Evolutionary conservation across 2,113 vertebrate genomes (phyloP), one percentile per base, ranked within the genome.

Genomic region (Tor tambroides): DNA sequence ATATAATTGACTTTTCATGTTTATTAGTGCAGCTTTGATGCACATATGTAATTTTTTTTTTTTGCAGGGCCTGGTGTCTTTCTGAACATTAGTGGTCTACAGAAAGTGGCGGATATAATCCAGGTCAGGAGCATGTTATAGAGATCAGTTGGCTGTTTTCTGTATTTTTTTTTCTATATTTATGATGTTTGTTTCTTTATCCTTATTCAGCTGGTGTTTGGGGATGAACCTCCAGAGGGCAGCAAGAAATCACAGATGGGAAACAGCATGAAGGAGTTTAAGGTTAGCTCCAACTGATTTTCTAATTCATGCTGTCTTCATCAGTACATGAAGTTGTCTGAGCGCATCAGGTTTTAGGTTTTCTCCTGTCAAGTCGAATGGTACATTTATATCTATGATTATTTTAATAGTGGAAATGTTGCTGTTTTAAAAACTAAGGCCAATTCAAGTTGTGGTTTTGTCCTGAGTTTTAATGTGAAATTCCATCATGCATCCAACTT

Each of bases 51-150:
- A 43, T 43, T 38, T 7, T 28, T 15, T 14, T 67, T 15, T 54
- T 26, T 84, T 6, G 9, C 46, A 96, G 95, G 89, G 15, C 69
- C 91, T 1, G 96, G 96, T 59, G 85, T 96, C 54, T 98, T 99
- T 90, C 90, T 94, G 78, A 98, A 96, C 90, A 97, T 95, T 0
- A 92, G 90, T 5, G 98, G 98, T 28, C 90, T 99, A 77, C 97
- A 99, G 93, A 99, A 99, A 72, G 91, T 99, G 21, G 87, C 86
- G 0, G 96, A 97, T 84, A 96, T 99, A 83, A 96, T 99, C 76
- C 97, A 99, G 96, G 98, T 98, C 90, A 90, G 85, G 23, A 21
- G 26, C 9, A 1, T 19, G n/a, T 43, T 67, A 26, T 7, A 49
- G 14, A 15, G 78, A 41, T 17, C 6, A 10, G 9, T n/a, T 81